A percentile compares a stretch with the other conserved stretches of the same genome.
Evolutionary conservation across 2,113 vertebrate genomes (phyloP).

Genomic region (Taxidea taxus): DNA sequence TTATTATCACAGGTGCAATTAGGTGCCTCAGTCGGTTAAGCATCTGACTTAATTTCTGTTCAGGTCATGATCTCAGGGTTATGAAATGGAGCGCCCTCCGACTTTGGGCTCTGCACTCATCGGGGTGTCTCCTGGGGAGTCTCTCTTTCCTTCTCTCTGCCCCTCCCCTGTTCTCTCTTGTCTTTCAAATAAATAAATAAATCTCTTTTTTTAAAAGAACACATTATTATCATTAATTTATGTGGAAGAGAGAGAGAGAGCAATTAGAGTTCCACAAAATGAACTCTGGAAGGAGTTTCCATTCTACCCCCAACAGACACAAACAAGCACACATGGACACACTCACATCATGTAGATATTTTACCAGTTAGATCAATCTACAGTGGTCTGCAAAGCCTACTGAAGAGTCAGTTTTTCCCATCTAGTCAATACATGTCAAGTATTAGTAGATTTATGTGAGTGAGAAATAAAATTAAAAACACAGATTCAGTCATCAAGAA

Average conservation of each 20-base stretch:
- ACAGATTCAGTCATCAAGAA: neutral
- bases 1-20: neutral
- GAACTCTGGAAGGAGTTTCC: neutral
- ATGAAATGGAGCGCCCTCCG: neutral
- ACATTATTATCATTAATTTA: neutral
- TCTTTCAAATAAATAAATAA: neutral
- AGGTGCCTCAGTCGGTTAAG: neutral
- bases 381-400: neutral
- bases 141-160: neutral
- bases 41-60: neutral
- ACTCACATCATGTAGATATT: neutral
- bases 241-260: neutral
- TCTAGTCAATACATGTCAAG: neutral
- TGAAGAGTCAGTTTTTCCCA: neutral
- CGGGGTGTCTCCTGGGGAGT: neutral
- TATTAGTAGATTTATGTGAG: neutral
- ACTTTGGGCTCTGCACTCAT: neutral
- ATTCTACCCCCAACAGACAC: neutral
- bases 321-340: neutral
- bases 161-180: neutral
- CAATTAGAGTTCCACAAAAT: neutral
- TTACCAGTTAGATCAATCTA: neutral
- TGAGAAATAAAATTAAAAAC: neutral
- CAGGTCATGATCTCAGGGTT: neutral
- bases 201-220: neutral